Conservation (phyloP, 2,113 vertebrate species). For the Pterocles burchelli region DNA sequence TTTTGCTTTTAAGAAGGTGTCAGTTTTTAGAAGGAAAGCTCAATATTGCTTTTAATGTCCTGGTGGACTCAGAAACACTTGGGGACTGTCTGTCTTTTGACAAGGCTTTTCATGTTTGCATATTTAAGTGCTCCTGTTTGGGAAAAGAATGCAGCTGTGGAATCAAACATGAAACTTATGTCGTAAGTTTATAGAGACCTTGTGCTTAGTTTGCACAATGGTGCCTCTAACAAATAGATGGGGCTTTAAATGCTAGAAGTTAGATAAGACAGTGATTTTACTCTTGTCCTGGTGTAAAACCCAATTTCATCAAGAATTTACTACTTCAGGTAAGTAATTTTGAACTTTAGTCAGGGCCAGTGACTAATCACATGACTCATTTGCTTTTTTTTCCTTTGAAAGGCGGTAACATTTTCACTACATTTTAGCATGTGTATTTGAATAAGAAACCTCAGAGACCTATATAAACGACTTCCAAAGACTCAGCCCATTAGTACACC, state of each 20-base stretch:
- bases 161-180: neutral
- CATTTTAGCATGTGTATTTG: neutral
- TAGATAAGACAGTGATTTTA: neutral
- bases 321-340: neutral
- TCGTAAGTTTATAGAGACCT: neutral
- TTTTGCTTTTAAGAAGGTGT: neutral
- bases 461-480: neutral
- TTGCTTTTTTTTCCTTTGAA: neutral
- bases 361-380: neutral
- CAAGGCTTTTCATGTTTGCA: neutral
- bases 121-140: accelerated
- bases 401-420: neutral
- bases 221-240: neutral
- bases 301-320: neutral
- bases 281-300: neutral
- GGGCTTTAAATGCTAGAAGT: neutral
- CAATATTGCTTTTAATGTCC: neutral
- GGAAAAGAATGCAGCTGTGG: neutral
- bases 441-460: neutral
- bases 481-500: neutral
- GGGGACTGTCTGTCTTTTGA: neutral
- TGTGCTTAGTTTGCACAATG: neutral
- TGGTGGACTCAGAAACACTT: neutral
- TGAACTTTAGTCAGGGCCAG: neutral
- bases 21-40: neutral